Base-by-base conservation (phyloP, 2,888 invertebrate genomes). In the Drosophila barbarae region DNA sequence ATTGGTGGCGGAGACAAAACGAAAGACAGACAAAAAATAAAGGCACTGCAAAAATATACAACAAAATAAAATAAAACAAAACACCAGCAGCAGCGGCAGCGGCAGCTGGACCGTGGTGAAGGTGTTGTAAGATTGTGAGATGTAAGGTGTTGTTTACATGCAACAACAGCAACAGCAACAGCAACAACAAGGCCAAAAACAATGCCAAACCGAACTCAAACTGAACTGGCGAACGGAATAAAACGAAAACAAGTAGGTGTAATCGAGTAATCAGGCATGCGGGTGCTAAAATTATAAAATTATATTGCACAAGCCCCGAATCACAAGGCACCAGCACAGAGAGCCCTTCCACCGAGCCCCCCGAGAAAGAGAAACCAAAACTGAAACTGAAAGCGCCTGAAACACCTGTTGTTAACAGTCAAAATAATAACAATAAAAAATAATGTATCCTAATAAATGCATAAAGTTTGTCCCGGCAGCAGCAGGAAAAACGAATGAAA, bases 81-180 rank as follows among this genome's bases (percentile, higher is more conserved):
- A 36, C 38, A 53, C 38, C 49, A 71, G 41, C 53, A 68, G 41
- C 41, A 57, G 10, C 18, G 18, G 18, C 55, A 53, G 71, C 78
- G 18, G 18, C 55, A 53, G 71, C 78, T 81, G 84, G 78, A 78
- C 82, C 78, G 76, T 82, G 82, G 76, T 78, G 82, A 84, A 81
- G 79, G 79, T 79, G 78, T 81, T 79, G 82, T 68, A 47, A 47
- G 46, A 13, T 47, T 47, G 46, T 47, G 21, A 47, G 46, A 32
- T 47, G 46, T 32, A 79, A 79, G 82, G 84, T 79, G 76, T 79
- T 73, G 81, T 76, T 79, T 81, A 84, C 78, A 81, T 68, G 76
- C 84, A 78, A 73, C 74, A 66, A 56, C 32, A 63, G 56, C 54
- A 57, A 36, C 18, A 18, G 18, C 28, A 39, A 23, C 36, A n/a